Evolutionary conservation across 2,797 vertebrate genomes (phyloP).

Genomic region (Choloepus didactylus): DNA sequence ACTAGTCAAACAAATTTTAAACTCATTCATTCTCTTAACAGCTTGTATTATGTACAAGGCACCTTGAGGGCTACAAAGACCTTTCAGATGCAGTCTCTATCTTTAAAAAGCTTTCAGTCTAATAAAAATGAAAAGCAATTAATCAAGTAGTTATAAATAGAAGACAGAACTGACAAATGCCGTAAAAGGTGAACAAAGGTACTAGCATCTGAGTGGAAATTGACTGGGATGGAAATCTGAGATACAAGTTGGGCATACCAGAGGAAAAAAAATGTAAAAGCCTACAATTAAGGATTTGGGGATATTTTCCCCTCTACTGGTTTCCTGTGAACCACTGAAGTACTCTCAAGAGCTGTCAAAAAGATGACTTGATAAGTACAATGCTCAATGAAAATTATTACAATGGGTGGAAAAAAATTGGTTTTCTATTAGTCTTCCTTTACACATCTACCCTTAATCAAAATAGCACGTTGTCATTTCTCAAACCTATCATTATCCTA

Average conservation of each 20-base stretch:
- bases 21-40: not conserved
- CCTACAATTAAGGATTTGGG: not conserved
- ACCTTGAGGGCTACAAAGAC: not conserved
- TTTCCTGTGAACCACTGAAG: slow-evolving; percentile 11
- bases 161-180: not conserved
- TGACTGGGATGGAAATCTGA: not conserved
- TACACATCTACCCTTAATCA: slow-evolving; percentile 25
- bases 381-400: slow-evolving; percentile 3
- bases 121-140: slow-evolving; percentile 41
- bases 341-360: not conserved
- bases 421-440: slow-evolving; percentile 2
- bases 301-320: not conserved
- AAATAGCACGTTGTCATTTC: slow-evolving; percentile 21
- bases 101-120: slow-evolving; percentile 22
- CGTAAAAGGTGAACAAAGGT: not conserved
- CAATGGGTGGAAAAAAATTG: not conserved
- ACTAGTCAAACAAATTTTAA: not conserved
- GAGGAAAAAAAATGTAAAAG: not conserved
- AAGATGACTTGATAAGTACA: not conserved
- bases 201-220: not conserved
- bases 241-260: not conserved
- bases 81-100: not conserved
- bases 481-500: not conserved
- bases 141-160: not conserved
- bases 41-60: not conserved